Percentiles rank a stretch among this genome's conserved stretches.
phyloP scores from a whole-genome alignment of 2,888 invertebrate species.

The Vanessa cardui region DNA sequence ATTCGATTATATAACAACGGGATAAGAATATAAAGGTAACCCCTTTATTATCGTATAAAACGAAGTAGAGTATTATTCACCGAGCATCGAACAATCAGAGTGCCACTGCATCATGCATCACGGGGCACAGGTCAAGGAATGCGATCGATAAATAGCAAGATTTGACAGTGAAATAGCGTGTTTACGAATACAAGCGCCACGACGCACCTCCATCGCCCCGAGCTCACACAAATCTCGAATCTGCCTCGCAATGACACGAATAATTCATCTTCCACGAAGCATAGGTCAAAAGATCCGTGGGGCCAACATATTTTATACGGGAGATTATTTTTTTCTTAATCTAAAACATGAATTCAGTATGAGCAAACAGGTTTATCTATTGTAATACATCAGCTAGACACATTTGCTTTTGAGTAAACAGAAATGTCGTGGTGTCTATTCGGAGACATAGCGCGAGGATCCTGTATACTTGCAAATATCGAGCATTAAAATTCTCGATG shows the following conservation, averaged over 20 bases:
- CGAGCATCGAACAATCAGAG: constrained; percentile 50
- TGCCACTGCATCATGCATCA: constrained; percentile 59
- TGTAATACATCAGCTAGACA: constrained; percentile 46
- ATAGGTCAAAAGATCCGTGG: constrained; percentile 59
- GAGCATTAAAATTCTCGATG: constrained; percentile 48
- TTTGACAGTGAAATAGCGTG: constrained; percentile 76
- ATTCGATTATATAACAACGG: constrained; percentile 18
- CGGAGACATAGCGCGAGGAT: constrained; percentile 34
- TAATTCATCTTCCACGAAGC: constrained; percentile 64
- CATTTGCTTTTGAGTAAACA: constrained; percentile 45
- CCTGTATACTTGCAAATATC: constrained; percentile 46
- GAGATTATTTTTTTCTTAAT: constrained; percentile 39
- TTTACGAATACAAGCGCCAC: constrained; percentile 52
- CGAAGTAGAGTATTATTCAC: constrained; percentile 44
- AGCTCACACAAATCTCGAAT: constrained; percentile 53
- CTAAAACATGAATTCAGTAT: constrained; percentile 49
- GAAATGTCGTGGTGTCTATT: constrained; percentile 35
- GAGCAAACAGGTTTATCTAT: constrained; percentile 48
- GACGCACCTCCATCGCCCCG: constrained; percentile 52
- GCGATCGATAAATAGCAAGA: constrained; percentile 67
- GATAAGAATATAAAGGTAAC: constrained; percentile 17
- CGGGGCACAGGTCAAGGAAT: constrained; percentile 66
- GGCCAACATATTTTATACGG: constrained; percentile 46
- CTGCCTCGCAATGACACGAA: constrained; percentile 58
- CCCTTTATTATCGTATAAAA: constrained; percentile 38